Evolutionary conservation across 1,140 invertebrate genomes (phyloP).

Genomic region (Pantala flavescens): DNA sequence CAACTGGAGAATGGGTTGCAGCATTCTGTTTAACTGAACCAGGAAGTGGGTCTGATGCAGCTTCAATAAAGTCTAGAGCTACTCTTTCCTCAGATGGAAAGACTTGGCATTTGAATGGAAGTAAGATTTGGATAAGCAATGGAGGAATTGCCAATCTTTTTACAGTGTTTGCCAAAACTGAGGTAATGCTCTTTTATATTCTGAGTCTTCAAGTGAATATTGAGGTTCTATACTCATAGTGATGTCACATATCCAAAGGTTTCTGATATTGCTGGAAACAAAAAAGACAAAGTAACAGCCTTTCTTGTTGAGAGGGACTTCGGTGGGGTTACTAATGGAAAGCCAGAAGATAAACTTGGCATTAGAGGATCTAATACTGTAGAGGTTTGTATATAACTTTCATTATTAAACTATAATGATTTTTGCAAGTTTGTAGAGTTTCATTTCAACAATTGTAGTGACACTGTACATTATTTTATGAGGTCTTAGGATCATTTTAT

Average conservation of each 20-base stretch:
- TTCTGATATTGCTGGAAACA: conserved; percentile 25
- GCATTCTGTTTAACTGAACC: conserved; percentile 56
- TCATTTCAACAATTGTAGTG: conserved; percentile 40
- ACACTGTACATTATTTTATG: no score
- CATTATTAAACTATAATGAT: no score
- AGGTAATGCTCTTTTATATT: conserved; percentile 18
- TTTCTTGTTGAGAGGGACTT: conserved; percentile 65
- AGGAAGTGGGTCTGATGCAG: conserved; percentile 47
- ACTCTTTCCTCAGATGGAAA: conserved; percentile 44
- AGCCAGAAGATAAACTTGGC: conserved; percentile 63
- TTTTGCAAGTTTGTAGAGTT: conserved; percentile 31
- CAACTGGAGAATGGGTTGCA: conserved; percentile 47
- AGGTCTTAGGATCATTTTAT: conserved; percentile 35
- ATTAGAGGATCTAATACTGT: conserved; percentile 38
- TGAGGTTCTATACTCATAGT: conserved; percentile 16
- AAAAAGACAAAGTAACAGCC: conserved; percentile 41
- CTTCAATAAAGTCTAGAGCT: conserved; percentile 37
- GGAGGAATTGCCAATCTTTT: conserved; percentile 58
- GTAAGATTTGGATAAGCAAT: conserved; percentile 63
- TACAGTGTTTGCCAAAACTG: conserved; percentile 56
- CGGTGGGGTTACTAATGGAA: conserved; percentile 54
- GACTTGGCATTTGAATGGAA: conserved; percentile 52
- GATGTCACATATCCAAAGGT: background rate
- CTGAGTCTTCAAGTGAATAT: background rate
- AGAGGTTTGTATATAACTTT: background rate